Conservation (phyloP, 2,888 invertebrate genomes). For the Yponomeuta cagnagella region DNA sequence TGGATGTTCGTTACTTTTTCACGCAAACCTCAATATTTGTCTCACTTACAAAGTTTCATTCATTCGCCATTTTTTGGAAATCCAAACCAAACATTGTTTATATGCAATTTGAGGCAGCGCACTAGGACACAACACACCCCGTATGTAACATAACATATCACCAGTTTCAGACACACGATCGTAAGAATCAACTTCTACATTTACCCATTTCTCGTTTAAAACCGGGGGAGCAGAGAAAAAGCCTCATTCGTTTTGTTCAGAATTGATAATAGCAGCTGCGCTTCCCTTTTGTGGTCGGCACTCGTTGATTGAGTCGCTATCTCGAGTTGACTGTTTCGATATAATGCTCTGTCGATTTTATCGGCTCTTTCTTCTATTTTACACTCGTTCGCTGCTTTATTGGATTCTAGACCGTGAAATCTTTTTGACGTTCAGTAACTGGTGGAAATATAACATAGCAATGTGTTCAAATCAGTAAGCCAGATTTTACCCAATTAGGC, state of each 20-base stretch:
- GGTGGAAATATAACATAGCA: too few relatives aligned
- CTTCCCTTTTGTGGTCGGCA: not conserved
- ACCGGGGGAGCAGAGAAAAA: not conserved
- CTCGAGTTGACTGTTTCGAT: not conserved
- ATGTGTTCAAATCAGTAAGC: too few relatives aligned
- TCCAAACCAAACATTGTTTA: not conserved
- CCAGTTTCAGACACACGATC: not conserved
- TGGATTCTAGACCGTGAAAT: not conserved
- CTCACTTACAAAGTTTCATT: too few relatives aligned
- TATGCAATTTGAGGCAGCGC: too few relatives aligned
- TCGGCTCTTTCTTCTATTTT: not conserved
- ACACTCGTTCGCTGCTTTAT: not conserved
- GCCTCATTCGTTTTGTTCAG: not conserved
- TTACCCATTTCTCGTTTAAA: too few relatives aligned
- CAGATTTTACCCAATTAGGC: too few relatives aligned
- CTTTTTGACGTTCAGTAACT: not conserved
- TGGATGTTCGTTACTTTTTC: too few relatives aligned
- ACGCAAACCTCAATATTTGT: constrained; percentile 21
- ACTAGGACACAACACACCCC: too few relatives aligned
- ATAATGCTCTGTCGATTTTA: not conserved
- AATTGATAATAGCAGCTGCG: constrained; percentile 3
- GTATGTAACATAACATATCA: too few relatives aligned
- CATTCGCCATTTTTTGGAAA: not conserved
- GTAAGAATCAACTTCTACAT: not conserved
- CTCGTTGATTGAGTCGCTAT: not conserved